Evolutionary conservation across 2,113 vertebrate genomes (phyloP).

Genomic region (Gobius niger): DNA sequence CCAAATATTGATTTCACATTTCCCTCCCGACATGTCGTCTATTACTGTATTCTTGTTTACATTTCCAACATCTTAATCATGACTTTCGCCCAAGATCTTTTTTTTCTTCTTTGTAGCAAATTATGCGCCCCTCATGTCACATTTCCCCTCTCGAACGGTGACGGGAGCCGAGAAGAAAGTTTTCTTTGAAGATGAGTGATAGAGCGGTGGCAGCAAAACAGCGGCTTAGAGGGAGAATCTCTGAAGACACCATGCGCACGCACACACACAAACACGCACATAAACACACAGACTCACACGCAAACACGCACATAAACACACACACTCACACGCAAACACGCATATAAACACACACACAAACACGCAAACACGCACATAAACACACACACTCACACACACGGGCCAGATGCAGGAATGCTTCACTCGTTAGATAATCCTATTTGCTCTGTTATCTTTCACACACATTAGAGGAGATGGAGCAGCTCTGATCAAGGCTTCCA

Average conservation of each 20-base stretch:
- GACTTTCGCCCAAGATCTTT: not conserved
- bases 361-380: not conserved
- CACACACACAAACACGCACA: not conserved
- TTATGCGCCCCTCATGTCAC: conserved; percentile 11
- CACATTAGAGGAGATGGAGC: conserved; percentile 62
- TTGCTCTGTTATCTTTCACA: conserved; percentile 59
- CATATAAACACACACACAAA: not conserved
- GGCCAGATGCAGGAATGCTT: conserved; percentile 57
- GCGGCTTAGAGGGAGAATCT: conserved; percentile 18
- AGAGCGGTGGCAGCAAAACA: conserved; percentile 22
- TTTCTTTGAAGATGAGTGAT: conserved; percentile 42
- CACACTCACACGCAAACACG: conserved; percentile 5
- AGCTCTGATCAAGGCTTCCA: conserved; percentile 57
- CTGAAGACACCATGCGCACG: not conserved
- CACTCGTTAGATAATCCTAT: conserved; percentile 66
- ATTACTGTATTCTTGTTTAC: not conserved
- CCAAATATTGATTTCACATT: not conserved
- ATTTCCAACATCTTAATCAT: too few species aligned
- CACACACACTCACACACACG: conserved; percentile 11
- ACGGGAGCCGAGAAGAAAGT: conserved; percentile 31
- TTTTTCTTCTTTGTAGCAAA: not conserved
- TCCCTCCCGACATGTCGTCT: not conserved
- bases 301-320: not conserved
- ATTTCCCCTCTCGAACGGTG: conserved; percentile 10
- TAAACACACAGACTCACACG: not conserved